These are phyloP conservation scores for Saccostrea glomerata DNA, from an alignment of 1,140 invertebrate species.

Conservation along the genomic window DNA sequence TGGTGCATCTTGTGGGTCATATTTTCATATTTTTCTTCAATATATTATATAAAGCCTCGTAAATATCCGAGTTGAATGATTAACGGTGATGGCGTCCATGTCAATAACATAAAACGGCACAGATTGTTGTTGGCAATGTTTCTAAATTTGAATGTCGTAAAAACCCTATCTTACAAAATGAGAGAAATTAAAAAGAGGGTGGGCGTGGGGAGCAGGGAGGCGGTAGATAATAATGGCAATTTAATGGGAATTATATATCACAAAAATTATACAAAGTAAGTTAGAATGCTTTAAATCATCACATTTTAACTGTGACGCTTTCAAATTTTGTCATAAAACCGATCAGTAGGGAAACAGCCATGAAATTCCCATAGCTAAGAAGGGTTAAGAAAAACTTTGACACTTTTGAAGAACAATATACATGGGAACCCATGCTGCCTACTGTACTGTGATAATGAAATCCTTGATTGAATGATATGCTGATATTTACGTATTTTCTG, in stretches of 20 bases:
- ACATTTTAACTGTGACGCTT: constrained; percentile 33
- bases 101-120: neutral
- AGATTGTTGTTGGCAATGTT: constrained; percentile 30
- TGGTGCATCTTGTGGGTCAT: neutral
- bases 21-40: constrained; percentile 16
- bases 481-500: constrained; percentile 8
- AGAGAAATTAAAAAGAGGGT: constrained; percentile 36
- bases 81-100: neutral
- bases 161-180: constrained; percentile 34
- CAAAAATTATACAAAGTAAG: constrained; percentile 21
- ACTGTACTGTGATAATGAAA: neutral
- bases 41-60: constrained; percentile 16
- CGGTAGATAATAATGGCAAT: constrained; percentile 31
- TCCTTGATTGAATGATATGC: constrained; percentile 1
- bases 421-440: neutral
- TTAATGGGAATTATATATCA: constrained; percentile 34
- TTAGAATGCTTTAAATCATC: constrained; percentile 6
- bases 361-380: neutral
- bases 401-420: constrained; percentile 21
- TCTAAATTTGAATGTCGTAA: constrained; percentile 32
- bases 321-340: constrained; percentile 34
- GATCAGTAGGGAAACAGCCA: neutral
- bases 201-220: neutral
- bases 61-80: neutral
- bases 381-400: constrained; percentile 28